Conservation (phyloP, 2,797 vertebrate species). For the Graptemys geographica region DNA sequence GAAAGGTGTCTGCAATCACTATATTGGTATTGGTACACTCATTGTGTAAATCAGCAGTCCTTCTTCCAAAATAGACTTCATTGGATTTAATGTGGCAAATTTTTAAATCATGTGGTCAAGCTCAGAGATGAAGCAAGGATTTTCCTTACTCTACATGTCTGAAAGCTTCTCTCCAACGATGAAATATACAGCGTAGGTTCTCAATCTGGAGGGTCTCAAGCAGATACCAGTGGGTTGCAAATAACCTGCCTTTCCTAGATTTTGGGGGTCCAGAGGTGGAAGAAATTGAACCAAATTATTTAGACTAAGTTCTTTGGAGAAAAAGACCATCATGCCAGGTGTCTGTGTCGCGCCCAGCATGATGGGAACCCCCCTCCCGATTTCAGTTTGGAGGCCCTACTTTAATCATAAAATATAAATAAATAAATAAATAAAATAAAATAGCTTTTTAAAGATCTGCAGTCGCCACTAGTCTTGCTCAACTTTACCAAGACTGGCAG, state of each 20-base stretch:
- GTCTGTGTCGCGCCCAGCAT: background rate
- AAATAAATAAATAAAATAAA: background rate
- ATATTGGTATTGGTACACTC: background rate
- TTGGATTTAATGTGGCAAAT: background rate
- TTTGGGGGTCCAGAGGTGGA: background rate
- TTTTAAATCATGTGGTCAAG: background rate
- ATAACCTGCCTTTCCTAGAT: background rate
- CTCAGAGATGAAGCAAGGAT: background rate
- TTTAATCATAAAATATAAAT: background rate
- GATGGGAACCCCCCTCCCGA: background rate
- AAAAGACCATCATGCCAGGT: background rate
- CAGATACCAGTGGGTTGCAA: background rate
- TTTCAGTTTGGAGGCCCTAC: background rate
- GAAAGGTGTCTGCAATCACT: background rate
- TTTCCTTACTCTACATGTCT: background rate
- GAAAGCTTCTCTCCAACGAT: fast-evolving
- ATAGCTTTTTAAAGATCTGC: background rate
- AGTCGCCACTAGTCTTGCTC: background rate
- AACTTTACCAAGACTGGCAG: background rate
- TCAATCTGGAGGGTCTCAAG: background rate
- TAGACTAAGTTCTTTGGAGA: background rate
- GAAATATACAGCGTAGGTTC: background rate
- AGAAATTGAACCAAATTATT: background rate
- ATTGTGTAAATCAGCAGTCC: background rate
- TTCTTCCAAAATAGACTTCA: background rate